These are phyloP conservation scores for Myotis vivesi DNA, from an alignment of 2,797 vertebrate genomes.

Conservation along the genomic window DNA sequence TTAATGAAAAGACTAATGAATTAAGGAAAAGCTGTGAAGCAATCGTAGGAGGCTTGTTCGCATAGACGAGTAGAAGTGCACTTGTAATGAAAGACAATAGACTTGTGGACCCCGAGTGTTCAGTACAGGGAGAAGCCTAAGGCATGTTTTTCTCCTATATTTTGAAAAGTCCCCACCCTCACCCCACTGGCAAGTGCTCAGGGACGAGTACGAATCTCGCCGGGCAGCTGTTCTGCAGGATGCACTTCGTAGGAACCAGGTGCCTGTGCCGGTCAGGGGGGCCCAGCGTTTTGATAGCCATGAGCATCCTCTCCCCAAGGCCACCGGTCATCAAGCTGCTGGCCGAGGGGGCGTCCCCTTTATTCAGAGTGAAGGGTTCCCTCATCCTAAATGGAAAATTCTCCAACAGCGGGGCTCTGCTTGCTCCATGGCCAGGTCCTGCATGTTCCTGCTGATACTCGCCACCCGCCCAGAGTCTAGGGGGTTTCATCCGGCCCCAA, in stretches of 20 bases:
- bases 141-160: not conserved
- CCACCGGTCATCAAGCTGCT: not conserved
- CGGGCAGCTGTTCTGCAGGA: not conserved
- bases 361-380: accelerated
- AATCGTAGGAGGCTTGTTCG: not conserved
- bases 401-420: accelerated
- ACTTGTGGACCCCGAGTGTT: not conserved
- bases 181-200: accelerated
- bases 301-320: accelerated
- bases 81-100: not conserved
- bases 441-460: not conserved
- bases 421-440: accelerated
- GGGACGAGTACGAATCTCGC: not conserved
- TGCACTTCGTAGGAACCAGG: accelerated
- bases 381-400: not conserved
- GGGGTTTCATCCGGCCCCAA: not conserved
- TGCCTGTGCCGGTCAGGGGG: not conserved
- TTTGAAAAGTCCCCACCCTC: not conserved
- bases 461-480: accelerated
- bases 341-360: not conserved
- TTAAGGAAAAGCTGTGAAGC: not conserved
- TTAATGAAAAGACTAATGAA: not conserved
- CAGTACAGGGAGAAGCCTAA: not conserved
- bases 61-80: not conserved
- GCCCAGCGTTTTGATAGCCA: accelerated